Evolutionary conservation across 2,113 vertebrate genomes (phyloP).

Genomic region (Colius striatus): DNA sequence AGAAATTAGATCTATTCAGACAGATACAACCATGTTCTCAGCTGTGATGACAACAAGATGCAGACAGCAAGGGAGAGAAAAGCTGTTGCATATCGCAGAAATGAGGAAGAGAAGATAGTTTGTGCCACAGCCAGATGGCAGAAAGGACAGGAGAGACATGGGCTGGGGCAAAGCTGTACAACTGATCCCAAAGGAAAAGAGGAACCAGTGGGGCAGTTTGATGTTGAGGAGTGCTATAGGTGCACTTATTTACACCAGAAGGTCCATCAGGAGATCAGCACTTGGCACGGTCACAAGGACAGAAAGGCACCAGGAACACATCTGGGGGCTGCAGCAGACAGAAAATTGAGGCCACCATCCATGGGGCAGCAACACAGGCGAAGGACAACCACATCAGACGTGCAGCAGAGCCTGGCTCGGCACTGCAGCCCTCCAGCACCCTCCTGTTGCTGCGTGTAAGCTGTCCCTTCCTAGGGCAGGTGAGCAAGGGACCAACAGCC

Average conservation of each 20-base stretch:
- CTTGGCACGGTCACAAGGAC: background rate
- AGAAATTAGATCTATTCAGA: background rate
- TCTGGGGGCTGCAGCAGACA: background rate
- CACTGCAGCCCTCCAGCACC: background rate
- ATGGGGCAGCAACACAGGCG: accelerated
- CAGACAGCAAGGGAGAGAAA: background rate
- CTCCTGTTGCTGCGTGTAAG: background rate
- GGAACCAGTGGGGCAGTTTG: background rate
- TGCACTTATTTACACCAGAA: background rate
- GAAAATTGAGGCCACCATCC: background rate
- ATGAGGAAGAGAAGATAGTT: background rate
- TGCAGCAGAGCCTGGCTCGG: background rate
- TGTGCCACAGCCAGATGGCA: background rate
- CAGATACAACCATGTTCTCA: background rate
- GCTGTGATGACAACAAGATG: background rate
- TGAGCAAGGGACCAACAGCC: background rate
- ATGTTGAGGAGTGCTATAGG: background rate
- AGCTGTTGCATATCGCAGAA: background rate
- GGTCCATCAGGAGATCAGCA: background rate
- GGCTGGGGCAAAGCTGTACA: background rate
- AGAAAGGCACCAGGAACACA: background rate
- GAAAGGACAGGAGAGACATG: background rate
- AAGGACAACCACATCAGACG: background rate
- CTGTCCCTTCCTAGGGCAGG: background rate
- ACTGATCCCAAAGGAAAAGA: background rate